Percentiles rank a stretch among this genome's conserved stretches.
Evolutionary conservation across 2,797 vertebrate genomes (phyloP).

Genomic region (Dallia pectoralis): DNA sequence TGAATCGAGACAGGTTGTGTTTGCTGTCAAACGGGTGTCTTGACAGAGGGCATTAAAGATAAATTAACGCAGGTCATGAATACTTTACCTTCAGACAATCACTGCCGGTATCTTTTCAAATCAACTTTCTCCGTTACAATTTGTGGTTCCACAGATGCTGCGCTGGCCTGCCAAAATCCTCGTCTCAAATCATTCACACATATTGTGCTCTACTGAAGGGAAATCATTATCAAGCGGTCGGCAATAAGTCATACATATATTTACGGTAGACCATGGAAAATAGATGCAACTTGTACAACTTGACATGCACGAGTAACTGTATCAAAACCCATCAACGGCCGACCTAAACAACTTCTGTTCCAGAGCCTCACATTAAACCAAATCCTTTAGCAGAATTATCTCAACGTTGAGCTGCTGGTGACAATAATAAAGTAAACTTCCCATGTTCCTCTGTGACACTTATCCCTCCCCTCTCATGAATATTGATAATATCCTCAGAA

Average conservation of each 20-base stretch:
- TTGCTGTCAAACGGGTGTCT: constrained; percentile 56
- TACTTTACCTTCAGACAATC: constrained; percentile 16
- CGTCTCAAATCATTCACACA: background rate
- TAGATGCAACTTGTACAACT: too few relatives aligned
- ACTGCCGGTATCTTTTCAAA: background rate
- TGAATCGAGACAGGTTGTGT: constrained; percentile 59
- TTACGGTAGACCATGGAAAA: too few relatives aligned
- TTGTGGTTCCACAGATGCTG: background rate
- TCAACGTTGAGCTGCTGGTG: constrained; percentile 24
- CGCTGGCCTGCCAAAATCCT: background rate
- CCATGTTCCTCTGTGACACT: constrained; percentile 21
- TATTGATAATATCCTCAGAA: constrained; percentile 68
- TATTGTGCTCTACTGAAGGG: too few relatives aligned
- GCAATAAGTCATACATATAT: too few relatives aligned
- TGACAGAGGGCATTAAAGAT: constrained; percentile 56
- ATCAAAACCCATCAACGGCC: too few relatives aligned
- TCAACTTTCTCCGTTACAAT: background rate
- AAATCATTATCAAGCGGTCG: too few relatives aligned
- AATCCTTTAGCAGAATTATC: constrained; percentile 21
- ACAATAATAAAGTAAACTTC: constrained; percentile 46
- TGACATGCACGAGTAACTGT: too few relatives aligned
- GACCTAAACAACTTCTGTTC: too few relatives aligned
- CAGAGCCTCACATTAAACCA: too few relatives aligned
- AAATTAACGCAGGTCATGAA: constrained; percentile 44
- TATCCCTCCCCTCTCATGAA: constrained; percentile 64